phyloP scores from a whole-genome alignment of 2,888 invertebrate genomes.

The Papilio protenor region DNA sequence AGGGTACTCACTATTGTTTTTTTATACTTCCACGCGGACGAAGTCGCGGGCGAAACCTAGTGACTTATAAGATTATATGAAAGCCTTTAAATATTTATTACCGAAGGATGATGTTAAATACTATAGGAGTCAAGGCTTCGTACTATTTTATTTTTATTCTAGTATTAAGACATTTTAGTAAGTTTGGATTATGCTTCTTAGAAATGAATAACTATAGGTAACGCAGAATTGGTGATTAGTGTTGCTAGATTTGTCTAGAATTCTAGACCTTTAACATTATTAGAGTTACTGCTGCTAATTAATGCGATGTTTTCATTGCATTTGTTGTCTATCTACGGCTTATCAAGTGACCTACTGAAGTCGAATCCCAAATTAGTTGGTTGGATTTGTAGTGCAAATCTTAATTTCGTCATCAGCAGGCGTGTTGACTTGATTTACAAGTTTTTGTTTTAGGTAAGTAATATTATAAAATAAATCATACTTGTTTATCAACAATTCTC shows the following conservation, averaged over 20 bases:
- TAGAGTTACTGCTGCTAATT: neutral
- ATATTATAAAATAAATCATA: neutral
- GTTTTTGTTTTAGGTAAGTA: neutral
- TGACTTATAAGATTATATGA: neutral
- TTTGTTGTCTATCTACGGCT: neutral
- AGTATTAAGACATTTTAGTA: too few relatives aligned
- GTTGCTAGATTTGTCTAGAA: neutral
- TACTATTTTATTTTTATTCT: too few relatives aligned
- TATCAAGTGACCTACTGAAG: conserved; percentile 39
- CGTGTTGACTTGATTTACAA: conserved; percentile 7
- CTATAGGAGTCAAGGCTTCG: too few relatives aligned
- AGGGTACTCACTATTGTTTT: too few relatives aligned
- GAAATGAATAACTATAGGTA: too few relatives aligned
- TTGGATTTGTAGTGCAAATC: conserved; percentile 36
- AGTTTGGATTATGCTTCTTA: too few relatives aligned
- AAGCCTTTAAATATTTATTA: neutral
- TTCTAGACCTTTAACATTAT: neutral
- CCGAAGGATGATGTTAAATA: neutral
- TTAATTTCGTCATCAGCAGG: conserved; percentile 19
- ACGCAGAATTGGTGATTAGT: neutral
- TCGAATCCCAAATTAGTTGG: conserved; percentile 27
- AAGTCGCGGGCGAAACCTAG: too few relatives aligned
- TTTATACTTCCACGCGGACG: too few relatives aligned
- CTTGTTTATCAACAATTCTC: conserved; percentile 16
- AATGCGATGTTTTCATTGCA: conserved; percentile 18